Evolutionary conservation across 2,113 vertebrate genomes (phyloP).

Genomic region (Egretta garzetta): DNA sequence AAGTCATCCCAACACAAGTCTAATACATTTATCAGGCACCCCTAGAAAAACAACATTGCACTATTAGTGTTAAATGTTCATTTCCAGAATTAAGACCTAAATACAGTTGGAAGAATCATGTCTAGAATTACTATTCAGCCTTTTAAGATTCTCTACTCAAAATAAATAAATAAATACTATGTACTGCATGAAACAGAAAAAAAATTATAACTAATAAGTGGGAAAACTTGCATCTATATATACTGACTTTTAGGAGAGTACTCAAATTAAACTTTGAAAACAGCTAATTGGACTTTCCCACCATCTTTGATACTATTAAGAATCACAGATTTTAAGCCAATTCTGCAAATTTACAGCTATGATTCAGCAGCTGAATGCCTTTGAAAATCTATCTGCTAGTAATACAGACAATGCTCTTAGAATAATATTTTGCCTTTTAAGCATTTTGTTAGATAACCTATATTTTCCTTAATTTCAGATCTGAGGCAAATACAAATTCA

Average conservation of each 20-base stretch:
- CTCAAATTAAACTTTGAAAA: neutral
- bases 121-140: neutral
- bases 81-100: neutral
- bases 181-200: neutral
- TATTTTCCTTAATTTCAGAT: conserved; percentile 56
- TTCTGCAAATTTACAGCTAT: conserved; percentile 10
- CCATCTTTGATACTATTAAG: neutral
- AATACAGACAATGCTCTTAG: neutral
- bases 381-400: neutral
- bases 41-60: neutral
- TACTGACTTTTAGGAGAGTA: neutral
- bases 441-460: conserved; percentile 63
- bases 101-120: neutral
- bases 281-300: neutral
- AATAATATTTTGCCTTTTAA: conserved; percentile 58
- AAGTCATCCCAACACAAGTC: neutral
- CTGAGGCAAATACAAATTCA: conserved; percentile 52
- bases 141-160: neutral
- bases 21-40: neutral
- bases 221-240: neutral
- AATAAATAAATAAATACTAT: neutral
- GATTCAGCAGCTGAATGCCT: neutral
- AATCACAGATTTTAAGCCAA: neutral
- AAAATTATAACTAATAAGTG: neutral
- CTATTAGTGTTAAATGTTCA: neutral